Evolutionary conservation across 2,797 vertebrate genomes (phyloP), one percentile per base, ranked within the genome.

Genomic region (Phyllotis vaccarum): DNA sequence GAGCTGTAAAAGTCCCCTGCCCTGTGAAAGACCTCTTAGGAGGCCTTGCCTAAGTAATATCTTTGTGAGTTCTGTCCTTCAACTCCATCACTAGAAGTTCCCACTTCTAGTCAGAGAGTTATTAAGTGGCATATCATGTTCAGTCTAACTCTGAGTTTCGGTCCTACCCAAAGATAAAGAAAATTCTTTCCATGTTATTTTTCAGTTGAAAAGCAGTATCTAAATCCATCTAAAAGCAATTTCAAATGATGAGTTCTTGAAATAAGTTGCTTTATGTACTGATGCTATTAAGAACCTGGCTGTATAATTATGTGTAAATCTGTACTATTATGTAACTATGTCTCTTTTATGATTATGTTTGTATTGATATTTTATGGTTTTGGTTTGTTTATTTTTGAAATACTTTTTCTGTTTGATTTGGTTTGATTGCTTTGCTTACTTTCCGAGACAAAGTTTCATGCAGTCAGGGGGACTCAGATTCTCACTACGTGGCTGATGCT

Each of bases 181-280:
- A 85, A 85, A 34, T 66, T 85, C 31, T 66, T 17, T 12, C 31
- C 46, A 6, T 66, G 81, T 6, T n/a, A 22, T 34, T 0, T 0
- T 21, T 19, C 1, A 46, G n/a, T 40, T 54, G 14, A 54, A 40
- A 86, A 58, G 60, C 37, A n/a, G 31, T 88, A 68, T 83, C 78
- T 54, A n/a, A 83, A 87, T 89, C 70, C 72, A 64, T 4, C 80
- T 43, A 62, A 79, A 94, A 80, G 62, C 72, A 40, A 85, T 82
- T 79, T 90, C 49, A 66, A 92, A 90, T 76, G 31, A 85, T 66
- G 12, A 16, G 7, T 95, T 90, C 29, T 89, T 64, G 12, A 88
- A 88, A 3, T 66, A 81, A 86, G 34, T 70, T 56, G 66, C 72
- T 80, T 91, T 90, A 81, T 29, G 82, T 56, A 78, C 0, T 54